Percentiles rank a stretch among this genome's conserved stretches.
Conservation (phyloP, 2,888 invertebrate species). For the Synergus japonicus region DNA sequence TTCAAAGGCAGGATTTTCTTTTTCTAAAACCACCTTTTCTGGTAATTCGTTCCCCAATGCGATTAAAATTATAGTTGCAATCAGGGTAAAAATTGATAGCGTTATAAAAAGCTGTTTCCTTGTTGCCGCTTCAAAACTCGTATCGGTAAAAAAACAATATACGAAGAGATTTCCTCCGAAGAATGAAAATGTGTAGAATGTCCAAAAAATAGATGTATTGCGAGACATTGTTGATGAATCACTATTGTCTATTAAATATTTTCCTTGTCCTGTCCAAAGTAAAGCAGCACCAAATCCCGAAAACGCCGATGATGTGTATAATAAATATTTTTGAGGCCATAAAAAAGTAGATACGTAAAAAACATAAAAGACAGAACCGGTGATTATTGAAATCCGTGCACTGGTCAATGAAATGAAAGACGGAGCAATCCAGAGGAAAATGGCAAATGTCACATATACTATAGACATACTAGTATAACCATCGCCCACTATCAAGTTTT, state of each 20-base stretch:
- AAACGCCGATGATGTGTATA: neutral
- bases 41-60: neutral
- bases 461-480: neutral
- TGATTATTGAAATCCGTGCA: neutral
- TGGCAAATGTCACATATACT: neutral
- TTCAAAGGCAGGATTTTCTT: neutral
- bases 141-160: neutral
- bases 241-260: conserved; percentile 10
- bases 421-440: neutral
- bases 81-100: neutral
- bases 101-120: neutral
- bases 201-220: neutral
- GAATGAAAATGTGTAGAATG: neutral
- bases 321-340: neutral
- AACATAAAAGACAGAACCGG: neutral
- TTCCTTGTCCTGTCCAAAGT: neutral
- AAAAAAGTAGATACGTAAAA: neutral
- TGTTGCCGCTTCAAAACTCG: neutral
- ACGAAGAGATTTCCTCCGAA: neutral
- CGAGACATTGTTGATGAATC: conserved; percentile 2
- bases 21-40: neutral
- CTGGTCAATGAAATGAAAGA: conserved; percentile 5
- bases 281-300: neutral
- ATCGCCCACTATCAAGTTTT: neutral
- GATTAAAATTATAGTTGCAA: neutral